Percentiles rank a stretch among this genome's conserved stretches.
phyloP scores from a whole-genome alignment of 2,797 vertebrate genomes.

The Hemibagrus guttatus region DNA sequence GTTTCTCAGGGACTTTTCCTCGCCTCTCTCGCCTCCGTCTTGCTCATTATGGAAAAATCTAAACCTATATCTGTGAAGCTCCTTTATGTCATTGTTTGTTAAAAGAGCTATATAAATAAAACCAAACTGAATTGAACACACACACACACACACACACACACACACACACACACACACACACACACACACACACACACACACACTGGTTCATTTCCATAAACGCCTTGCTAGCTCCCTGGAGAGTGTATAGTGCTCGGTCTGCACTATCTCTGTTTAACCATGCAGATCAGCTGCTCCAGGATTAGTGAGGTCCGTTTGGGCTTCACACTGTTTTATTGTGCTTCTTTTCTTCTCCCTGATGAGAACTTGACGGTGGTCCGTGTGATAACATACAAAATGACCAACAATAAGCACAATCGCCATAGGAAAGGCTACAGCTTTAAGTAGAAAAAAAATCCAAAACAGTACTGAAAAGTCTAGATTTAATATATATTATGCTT shows the following conservation, averaged over 20 bases:
- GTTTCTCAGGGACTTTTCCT: neutral
- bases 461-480: neutral
- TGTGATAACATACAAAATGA: neutral
- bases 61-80: neutral
- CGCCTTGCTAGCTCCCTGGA: neutral
- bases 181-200: conserved; percentile 16
- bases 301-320: neutral
- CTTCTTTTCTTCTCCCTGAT: neutral
- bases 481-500: neutral
- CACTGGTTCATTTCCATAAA: neutral
- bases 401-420: neutral
- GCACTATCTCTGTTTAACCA: conserved; percentile 11
- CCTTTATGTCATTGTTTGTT: neutral
- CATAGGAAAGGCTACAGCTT: neutral
- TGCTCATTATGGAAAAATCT: neutral
- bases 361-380: neutral
- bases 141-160: neutral
- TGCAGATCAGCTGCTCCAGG: neutral
- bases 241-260: neutral
- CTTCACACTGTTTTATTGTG: conserved; percentile 5
- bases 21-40: neutral
- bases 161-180: no score
- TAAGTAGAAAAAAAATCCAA: neutral
- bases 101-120: neutral
- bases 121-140: neutral